A percentile compares a stretch with the other conserved stretches of the same genome.
These are phyloP conservation scores for Harpalus rufipes DNA, from an alignment of 2,888 invertebrate genomes.

Conservation along the genomic window DNA sequence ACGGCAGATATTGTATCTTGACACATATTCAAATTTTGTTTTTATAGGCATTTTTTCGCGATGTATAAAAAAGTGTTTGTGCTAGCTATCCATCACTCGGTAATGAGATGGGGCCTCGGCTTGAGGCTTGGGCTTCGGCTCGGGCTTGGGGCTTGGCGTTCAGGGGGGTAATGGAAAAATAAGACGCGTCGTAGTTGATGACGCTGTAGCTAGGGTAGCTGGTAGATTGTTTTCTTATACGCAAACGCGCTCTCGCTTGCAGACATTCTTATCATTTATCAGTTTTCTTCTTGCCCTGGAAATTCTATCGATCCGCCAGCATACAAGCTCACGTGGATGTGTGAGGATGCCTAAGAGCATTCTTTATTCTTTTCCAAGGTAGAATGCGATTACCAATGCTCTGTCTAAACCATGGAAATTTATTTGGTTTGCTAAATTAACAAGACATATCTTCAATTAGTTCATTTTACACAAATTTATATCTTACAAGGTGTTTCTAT, in stretches of 20 bases:
- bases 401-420: no score
- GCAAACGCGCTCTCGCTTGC: constrained; percentile 64
- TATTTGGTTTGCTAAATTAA: no score
- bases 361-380: not conserved
- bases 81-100: constrained; percentile 65
- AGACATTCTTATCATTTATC: constrained; percentile 66
- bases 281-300: constrained; percentile 65
- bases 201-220: constrained; percentile 56
- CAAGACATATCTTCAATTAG: no score
- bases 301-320: constrained; percentile 58
- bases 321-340: constrained; percentile 48
- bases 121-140: constrained; percentile 4
- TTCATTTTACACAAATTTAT: no score
- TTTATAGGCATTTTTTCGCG: constrained; percentile 49
- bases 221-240: constrained; percentile 66
- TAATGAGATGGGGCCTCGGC: constrained; percentile 60
- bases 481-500: no score
- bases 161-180: constrained; percentile 65
- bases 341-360: not conserved
- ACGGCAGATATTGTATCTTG: constrained; percentile 28
- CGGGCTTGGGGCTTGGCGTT: not conserved
- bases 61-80: constrained; percentile 60
- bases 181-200: constrained; percentile 64
- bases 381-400: no score
- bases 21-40: constrained; percentile 55